Evolutionary conservation across 2,888 invertebrate genomes (phyloP).

Genomic region (Cheilosia impressa): DNA sequence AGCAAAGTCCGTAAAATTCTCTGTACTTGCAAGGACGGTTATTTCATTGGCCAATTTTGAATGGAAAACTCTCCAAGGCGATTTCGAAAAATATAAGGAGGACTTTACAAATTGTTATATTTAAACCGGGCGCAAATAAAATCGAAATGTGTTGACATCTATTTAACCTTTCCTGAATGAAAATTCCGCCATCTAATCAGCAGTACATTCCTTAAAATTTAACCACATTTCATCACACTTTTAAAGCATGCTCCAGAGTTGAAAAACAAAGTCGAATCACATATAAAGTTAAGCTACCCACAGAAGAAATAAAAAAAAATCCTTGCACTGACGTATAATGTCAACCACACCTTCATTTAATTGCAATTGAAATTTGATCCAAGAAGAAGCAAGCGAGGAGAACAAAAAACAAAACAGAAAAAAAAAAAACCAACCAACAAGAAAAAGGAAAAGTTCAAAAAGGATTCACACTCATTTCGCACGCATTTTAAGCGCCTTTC

Average conservation of each 20-base stretch:
- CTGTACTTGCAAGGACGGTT: no score
- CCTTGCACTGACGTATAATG: conserved; percentile 19
- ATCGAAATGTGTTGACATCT: no score
- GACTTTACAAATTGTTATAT: no score
- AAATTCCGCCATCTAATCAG: not conserved
- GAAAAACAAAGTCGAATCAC: conserved; percentile 22
- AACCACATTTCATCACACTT: conserved; percentile 45
- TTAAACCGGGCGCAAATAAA: no score
- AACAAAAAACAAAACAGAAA: not conserved
- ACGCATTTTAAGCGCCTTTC: conserved; percentile 75
- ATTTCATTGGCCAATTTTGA: no score
- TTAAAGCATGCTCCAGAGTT: conserved; percentile 26
- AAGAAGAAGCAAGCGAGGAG: conserved; percentile 17
- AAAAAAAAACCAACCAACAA: conserved; percentile 16
- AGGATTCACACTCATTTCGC: conserved; percentile 74
- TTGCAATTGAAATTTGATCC: conserved; percentile 73
- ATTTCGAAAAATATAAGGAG: no score
- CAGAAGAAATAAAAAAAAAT: conserved; percentile 1
- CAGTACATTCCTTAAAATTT: conserved; percentile 1
- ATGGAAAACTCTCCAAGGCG: no score
- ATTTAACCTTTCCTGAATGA: not conserved
- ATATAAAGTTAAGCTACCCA: not conserved
- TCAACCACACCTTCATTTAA: conserved; percentile 64
- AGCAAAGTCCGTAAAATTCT: no score
- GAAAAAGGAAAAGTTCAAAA: conserved; percentile 65